Base-by-base conservation (phyloP, 2,113 vertebrate species). In the Dicrurus megarhynchus region DNA sequence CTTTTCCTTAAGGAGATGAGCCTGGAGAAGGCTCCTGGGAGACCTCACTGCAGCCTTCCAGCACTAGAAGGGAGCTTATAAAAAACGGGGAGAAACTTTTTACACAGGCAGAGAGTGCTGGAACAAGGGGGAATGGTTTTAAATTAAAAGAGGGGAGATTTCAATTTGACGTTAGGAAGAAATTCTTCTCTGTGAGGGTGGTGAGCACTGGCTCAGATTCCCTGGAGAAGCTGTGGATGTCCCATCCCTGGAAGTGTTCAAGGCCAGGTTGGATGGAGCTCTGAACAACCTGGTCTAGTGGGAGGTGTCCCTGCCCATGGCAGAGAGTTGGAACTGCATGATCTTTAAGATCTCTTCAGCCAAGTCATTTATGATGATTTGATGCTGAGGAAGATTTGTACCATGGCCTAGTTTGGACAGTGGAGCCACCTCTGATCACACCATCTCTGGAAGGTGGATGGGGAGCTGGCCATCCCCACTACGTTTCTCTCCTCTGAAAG, bases 401-500 rank as follows among this genome's bases (percentile, higher is more conserved):
- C 35, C 27, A 7, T 21, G 44, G 35, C 33, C 76, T 71, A 17
- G 44, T 73, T 68, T 55, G 70, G 33, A 47, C 32, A 64, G 68
- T 11, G 41, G 50, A 87, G 46, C 20, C 59, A 41, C 16, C 55
- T 65, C 41, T 2, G 0, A 20, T 13, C 2, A 2, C 55, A 77
- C 16, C 17, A 16, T 7, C 27, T 60, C 65, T 22, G 33, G 32
- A 15, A 65, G 30, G 11, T 2, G 15, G 37, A 41, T 1, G 5
- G 60, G 20, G 16, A 80, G 7, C 26, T 59, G 73, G 47, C 46
- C 46, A 56, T 16, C 26, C 28, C 20, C 9, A 15, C 13, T 7
- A 7, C 0, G 0, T 22, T 8, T 2, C 13, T 60, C 21, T 15
- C 13, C 32, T 9, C 32, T 10, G 18, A 32, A 23, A 76, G 53